Evolutionary conservation across 2,113 vertebrate genomes (phyloP), one percentile per base, ranked within the genome.

Genomic region (Cromileptes altivelis): DNA sequence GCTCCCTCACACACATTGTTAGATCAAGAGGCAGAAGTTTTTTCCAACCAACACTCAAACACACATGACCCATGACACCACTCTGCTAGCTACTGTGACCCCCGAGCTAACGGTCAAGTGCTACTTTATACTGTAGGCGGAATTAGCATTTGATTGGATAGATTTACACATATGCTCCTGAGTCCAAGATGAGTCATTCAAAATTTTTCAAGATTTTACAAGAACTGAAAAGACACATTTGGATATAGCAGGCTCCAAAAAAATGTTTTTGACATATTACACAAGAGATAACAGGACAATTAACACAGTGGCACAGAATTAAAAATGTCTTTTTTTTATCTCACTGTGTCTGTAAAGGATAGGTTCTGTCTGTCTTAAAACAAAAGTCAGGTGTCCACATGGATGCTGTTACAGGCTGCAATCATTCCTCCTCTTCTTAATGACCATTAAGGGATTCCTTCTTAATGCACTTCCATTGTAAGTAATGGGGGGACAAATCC

Each of bases 401-500:
- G 40, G 37, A 21, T 13, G 17, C 6, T 76, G 37, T 47, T 18
- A 25, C 30, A 13, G 42, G 5, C 60, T 72, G 49, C 21, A 70
- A 79, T 53, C 37, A 45, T 65, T 69, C 53, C 75, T 58, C 23
- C 17, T 55, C 23, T 47, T 71, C 25, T 64, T 56, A 25, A 42
- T 50, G 27, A 60, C 19, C 27, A 50, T 53, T 71, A 19, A 56
- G 37, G 53, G 68, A 70, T 80, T 47, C 49, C 49, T 42, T 37
- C 37, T 56, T 47, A 55, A 64, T 64, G 60, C 5, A n/a, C 61
- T 55, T 53, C 45, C 18, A 21, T 0, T 25, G 0, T 45, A 79
- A 63, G 49, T 80, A 37, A 80, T 49, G n/a, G 49, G 23, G n/a
- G 45, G 18, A 79, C n/a, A 57, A 25, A 63, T 21, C 23, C 25